Conservation (phyloP, 2,113 vertebrate species). For the Nothoprocta perdicaria region DNA sequence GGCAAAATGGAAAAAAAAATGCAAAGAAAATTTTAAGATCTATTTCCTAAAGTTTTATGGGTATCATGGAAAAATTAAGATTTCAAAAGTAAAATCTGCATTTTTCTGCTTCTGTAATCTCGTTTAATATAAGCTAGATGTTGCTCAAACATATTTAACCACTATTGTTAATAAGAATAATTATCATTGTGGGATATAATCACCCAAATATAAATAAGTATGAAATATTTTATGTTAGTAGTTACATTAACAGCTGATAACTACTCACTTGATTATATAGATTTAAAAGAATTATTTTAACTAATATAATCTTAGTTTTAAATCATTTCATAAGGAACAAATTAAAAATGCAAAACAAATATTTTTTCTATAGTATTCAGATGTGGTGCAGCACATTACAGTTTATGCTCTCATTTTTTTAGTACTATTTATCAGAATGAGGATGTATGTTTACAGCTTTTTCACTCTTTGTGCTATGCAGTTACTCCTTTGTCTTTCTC, state of each 20-base stretch:
- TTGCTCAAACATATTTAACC: background rate
- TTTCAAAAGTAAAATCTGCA: background rate
- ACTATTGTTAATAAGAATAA: background rate
- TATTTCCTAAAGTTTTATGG: background rate
- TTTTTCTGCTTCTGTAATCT: background rate
- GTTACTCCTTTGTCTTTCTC: background rate
- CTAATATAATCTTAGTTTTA: background rate
- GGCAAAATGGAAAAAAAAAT: background rate
- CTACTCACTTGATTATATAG: background rate
- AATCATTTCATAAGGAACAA: background rate
- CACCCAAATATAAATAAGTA: background rate
- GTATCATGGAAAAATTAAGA: background rate
- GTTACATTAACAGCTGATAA: background rate
- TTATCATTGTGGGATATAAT: background rate
- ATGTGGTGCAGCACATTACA: background rate
- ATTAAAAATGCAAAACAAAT: background rate
- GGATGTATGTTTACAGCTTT: background rate
- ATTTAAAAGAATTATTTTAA: background rate
- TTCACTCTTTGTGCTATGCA: background rate
- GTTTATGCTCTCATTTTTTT: background rate
- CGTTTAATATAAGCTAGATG: background rate
- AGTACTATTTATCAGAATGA: background rate
- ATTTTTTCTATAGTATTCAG: background rate
- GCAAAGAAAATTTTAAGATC: background rate
- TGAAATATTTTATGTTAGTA: background rate